A percentile compares a stretch with the other conserved stretches of the same genome.
Conservation (phyloP, 2,797 vertebrate species). For the Sitta carolinensis region DNA sequence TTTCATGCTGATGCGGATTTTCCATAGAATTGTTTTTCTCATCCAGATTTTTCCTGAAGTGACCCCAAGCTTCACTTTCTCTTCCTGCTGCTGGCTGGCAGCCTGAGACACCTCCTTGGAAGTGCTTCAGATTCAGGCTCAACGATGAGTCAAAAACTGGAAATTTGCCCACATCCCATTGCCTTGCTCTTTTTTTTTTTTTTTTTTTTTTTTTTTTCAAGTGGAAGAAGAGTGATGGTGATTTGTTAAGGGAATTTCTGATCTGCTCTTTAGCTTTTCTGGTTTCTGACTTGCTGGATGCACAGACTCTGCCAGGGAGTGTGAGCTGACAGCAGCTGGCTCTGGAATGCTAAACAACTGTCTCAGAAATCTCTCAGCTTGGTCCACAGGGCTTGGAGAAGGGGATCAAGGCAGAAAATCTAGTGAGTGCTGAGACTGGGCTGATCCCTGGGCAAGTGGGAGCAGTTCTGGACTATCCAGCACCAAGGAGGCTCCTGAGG, state of each 20-base stretch:
- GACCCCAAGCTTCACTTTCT: not conserved
- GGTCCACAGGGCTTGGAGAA: not conserved
- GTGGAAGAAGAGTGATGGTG: not conserved
- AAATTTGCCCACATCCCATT: not conserved
- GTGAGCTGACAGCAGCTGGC: not conserved
- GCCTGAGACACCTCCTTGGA: not conserved
- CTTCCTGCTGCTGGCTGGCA: not conserved
- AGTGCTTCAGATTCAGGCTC: not conserved
- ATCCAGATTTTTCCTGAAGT: not conserved
- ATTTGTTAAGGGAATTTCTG: not conserved
- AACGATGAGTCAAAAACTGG: not conserved
- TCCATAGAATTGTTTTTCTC: not conserved
- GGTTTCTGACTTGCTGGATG: not conserved
- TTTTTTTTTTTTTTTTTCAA: not conserved
- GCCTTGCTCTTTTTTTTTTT: not conserved
- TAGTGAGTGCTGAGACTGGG: not conserved
- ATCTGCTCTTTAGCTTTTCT: not conserved
- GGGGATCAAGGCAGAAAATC: not conserved
- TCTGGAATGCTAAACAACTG: not conserved
- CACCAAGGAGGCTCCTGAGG: not conserved
- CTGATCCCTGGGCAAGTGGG: not conserved
- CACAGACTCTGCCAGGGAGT: not conserved
- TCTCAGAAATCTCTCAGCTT: not conserved
- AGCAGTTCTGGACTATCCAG: not conserved
- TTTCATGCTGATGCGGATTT: not conserved